Evolutionary conservation across 2,113 vertebrate genomes (phyloP).

Genomic region (Alosa alosa): DNA sequence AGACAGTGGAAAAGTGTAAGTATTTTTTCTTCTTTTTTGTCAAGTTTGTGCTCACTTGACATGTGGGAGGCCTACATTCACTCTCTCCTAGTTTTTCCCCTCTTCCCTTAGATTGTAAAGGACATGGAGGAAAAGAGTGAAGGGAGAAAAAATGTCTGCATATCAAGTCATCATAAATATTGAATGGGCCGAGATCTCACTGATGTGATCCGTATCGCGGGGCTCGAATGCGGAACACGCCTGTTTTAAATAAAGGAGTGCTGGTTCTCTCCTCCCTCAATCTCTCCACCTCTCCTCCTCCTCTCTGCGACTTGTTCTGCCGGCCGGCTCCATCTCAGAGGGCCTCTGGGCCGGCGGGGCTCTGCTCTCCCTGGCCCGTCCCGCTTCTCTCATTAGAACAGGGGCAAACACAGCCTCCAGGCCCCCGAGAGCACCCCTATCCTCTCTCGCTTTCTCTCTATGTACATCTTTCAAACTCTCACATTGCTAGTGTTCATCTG

Average conservation of each 20-base stretch:
- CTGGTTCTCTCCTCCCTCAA: not conserved
- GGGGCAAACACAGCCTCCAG: conserved; percentile 64
- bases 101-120: not conserved
- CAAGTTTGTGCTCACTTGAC: not conserved
- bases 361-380: conserved; percentile 59
- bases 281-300: not conserved
- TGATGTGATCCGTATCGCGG: conserved; percentile 31
- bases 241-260: conserved; percentile 26
- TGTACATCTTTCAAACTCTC: not conserved
- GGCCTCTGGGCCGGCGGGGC: not conserved
- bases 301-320: not conserved
- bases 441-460: conserved; percentile 46
- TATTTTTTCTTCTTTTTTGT: not conserved
- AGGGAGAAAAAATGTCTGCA: conserved; percentile 19
- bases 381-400: conserved; percentile 72
- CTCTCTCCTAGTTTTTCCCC: not conserved
- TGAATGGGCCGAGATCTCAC: conserved; percentile 40
- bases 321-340: not conserved
- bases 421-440: conserved; percentile 62
- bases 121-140: not conserved
- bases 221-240: conserved; percentile 36
- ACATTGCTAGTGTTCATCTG: not conserved
- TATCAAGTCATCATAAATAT: conserved; percentile 37
- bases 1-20: not conserved
- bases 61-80: not conserved